Evolutionary conservation across 1,140 invertebrate species (phyloP).

Genomic region (Sycophila sp.): DNA sequence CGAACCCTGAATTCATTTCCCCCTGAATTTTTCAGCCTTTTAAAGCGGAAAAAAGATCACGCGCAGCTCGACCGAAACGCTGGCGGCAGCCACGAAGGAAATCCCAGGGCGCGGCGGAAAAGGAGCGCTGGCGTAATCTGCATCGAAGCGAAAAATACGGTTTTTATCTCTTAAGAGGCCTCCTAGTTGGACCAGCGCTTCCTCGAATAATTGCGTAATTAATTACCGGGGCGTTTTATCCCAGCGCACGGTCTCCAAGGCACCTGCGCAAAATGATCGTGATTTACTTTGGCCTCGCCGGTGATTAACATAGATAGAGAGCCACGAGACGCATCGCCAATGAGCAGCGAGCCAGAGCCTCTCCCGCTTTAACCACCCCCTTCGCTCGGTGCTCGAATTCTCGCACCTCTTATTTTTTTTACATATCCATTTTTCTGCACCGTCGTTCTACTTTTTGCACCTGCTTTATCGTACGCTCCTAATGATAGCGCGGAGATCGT

Average conservation of each 20-base stretch:
- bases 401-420: not conserved
- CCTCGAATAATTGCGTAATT: slow-evolving; percentile 62
- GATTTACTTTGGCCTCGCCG: slow-evolving; percentile 46
- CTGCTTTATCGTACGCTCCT: not conserved
- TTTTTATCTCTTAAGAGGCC: not conserved
- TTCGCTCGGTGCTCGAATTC: too few relatives aligned
- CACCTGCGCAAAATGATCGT: slow-evolving; percentile 47
- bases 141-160: too few relatives aligned
- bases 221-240: slow-evolving; percentile 57
- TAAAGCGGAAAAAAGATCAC: too few relatives aligned
- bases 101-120: not conserved
- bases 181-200: not conserved
- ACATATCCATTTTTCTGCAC: not conserved
- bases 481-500: too few relatives aligned
- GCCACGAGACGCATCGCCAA: slow-evolving; percentile 6
- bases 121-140: too few relatives aligned
- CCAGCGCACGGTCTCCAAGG: slow-evolving; percentile 32
- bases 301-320: slow-evolving; percentile 55
- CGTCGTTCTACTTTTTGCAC: not conserved
- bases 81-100: slow-evolving; percentile 27
- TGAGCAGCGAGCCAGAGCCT: too few relatives aligned
- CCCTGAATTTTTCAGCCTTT: too few relatives aligned
- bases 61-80: too few relatives aligned
- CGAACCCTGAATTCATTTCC: not conserved
- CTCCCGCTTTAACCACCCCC: too few relatives aligned